These are phyloP conservation scores for Nephrotoma flavescens DNA, from an alignment of 2,888 invertebrate species.

Conservation along the genomic window DNA sequence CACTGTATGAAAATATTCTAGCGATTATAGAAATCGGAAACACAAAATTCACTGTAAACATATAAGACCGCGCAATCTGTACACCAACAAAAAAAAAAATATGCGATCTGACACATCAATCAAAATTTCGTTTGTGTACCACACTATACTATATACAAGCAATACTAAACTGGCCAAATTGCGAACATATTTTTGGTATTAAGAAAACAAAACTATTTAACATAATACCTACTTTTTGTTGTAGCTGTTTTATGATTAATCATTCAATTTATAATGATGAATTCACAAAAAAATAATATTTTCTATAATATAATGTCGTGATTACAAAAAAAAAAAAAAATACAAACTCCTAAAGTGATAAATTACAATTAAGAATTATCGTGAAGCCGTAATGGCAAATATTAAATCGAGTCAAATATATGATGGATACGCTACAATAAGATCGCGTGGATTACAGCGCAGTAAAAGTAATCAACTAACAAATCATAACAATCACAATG, in stretches of 20 bases:
- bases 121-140: background rate
- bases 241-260: background rate
- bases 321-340: background rate
- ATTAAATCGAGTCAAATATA: conserved; percentile 41
- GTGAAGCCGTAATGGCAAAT: conserved; percentile 12
- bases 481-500: background rate
- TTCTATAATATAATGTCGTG: background rate
- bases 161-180: background rate
- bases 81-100: too few species aligned
- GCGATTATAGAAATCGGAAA: too few species aligned
- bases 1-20: too few species aligned
- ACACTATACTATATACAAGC: background rate
- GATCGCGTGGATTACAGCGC: conserved; percentile 38
- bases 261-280: background rate
- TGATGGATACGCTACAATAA: conserved; percentile 79
- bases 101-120: background rate
- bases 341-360: background rate
- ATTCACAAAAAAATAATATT: too few species aligned
- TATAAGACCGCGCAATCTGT: too few species aligned
- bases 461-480: conserved; percentile 25
- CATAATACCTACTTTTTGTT: background rate
- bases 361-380: background rate
- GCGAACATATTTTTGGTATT: background rate
- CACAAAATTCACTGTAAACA: too few species aligned
- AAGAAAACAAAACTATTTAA: background rate